Evolutionary conservation across 2,888 invertebrate genomes (phyloP), one percentile per base, ranked within the genome.

Genomic region (Sipha maydis): DNA sequence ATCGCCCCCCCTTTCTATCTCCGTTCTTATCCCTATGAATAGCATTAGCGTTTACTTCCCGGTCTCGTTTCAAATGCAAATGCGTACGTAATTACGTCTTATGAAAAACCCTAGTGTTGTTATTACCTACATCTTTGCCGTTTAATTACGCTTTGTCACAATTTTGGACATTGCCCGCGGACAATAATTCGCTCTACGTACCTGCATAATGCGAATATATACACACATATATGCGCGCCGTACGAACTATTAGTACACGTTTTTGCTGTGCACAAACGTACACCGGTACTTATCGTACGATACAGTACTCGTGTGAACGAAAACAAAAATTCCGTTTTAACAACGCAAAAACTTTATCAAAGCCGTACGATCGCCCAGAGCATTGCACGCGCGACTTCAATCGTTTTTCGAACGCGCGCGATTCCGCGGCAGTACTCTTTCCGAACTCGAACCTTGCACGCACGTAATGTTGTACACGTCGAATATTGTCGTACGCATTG

Each of bases 61-160:
- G 34, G 79, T 61, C 48, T 48, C 71, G 71, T 71, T 73, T 83
- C 54, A 31, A 83, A 83, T 73, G 73, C 71, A 83, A 83, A 83
- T 83, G 14, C 56, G 28, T 1, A 54, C 54, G 21, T 28, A 61
- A 79, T 56, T 56, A 31, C 21, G 5, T 79, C 28, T 54, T 31
- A n/a, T 9, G 31, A 79, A 77, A 73, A 34, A 73, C 9, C 73
- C 21, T 25, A 0, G 61, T 25, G 73, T 31, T 31, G 21, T 4
- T 5, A 3, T 41, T 77, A 61, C 56, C 17, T 21, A 56, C 8
- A 5, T 28, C 56, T n/a, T 56, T n/a, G 28, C 61, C 31, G 31
- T 61, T 79, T 79, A 61, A 79, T 79, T 31, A 34, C 56, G 9
- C 31, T 61, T 77, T 7, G 25, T 9, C 34, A 48, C 77, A 5